Evolutionary conservation across 2,797 vertebrate genomes (phyloP).

Genomic region (Sandelia bainsii): DNA sequence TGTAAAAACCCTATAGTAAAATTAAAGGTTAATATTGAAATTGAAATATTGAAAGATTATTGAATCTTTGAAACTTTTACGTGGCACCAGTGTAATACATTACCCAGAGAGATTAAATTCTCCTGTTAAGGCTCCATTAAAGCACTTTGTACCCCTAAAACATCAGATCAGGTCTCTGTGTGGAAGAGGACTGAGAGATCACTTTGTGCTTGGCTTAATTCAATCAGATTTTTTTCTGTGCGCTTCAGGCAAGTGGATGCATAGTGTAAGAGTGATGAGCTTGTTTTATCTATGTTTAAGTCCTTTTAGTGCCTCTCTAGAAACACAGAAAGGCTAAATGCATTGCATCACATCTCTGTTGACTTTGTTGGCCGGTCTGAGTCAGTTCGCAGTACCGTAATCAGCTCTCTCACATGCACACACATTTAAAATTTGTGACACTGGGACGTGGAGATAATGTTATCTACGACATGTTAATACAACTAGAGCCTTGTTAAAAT

Average conservation of each 20-base stretch:
- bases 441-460: constrained; percentile 30
- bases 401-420: constrained; percentile 14
- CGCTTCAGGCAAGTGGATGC: constrained; percentile 7
- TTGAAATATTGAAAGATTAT: neutral
- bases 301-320: constrained; percentile 35
- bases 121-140: constrained; percentile 40
- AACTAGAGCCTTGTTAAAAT: constrained; percentile 8
- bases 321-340: constrained; percentile 24
- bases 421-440: constrained; percentile 26
- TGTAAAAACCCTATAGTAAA: neutral
- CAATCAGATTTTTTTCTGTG: constrained; percentile 30
- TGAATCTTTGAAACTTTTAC: constrained; percentile 12
- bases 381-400: constrained; percentile 23
- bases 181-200: constrained; percentile 14
- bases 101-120: constrained; percentile 17
- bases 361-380: constrained; percentile 23
- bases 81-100: constrained; percentile 20
- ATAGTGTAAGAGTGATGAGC: constrained; percentile 4
- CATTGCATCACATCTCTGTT: constrained; percentile 54
- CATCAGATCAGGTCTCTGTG: constrained; percentile 59
- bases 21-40: neutral
- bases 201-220: constrained; percentile 32
- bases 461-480: constrained; percentile 16
- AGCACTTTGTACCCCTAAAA: constrained; percentile 54
- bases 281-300: constrained; percentile 14